A percentile compares a stretch with the other conserved stretches of the same genome.
phyloP scores from a whole-genome alignment of 2,113 vertebrate species.

The Anarhynchus alexandrinus region DNA sequence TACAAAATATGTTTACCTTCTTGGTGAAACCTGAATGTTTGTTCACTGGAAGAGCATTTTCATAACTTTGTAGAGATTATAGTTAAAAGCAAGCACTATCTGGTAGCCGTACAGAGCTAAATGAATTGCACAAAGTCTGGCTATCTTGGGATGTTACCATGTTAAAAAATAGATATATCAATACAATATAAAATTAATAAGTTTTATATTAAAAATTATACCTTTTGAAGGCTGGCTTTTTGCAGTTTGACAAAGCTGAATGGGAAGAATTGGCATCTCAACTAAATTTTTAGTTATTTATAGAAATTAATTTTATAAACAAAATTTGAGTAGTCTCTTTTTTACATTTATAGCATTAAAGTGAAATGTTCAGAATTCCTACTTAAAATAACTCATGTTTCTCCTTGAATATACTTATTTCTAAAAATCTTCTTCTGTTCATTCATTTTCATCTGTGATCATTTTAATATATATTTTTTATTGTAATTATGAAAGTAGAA shows the following conservation, averaged over 20 bases:
- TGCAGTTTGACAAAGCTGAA: not conserved
- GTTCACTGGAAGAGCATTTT: not conserved
- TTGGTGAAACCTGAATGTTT: not conserved
- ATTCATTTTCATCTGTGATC: not conserved
- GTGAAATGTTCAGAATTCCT: not conserved
- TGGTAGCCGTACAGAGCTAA: not conserved
- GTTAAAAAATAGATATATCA: not conserved
- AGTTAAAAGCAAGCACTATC: not conserved
- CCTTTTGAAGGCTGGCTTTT: not conserved
- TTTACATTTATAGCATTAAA: not conserved
- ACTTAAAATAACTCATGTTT: not conserved
- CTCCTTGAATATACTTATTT: not conserved
- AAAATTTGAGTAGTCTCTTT: not conserved
- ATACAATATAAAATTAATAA: not conserved
- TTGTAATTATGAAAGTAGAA: not conserved
- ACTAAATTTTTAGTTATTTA: not conserved
- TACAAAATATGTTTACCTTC: not conserved
- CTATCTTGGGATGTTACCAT: not conserved
- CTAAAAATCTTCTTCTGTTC: not conserved
- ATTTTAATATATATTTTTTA: not conserved
- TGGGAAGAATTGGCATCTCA: not conserved
- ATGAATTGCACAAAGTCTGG: not conserved
- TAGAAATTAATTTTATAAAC: not conserved
- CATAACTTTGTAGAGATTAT: not conserved
- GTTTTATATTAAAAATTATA: not conserved